phyloP scores from a whole-genome alignment of 1,140 invertebrate genomes.

The Camponotus pennsylvanicus region DNA sequence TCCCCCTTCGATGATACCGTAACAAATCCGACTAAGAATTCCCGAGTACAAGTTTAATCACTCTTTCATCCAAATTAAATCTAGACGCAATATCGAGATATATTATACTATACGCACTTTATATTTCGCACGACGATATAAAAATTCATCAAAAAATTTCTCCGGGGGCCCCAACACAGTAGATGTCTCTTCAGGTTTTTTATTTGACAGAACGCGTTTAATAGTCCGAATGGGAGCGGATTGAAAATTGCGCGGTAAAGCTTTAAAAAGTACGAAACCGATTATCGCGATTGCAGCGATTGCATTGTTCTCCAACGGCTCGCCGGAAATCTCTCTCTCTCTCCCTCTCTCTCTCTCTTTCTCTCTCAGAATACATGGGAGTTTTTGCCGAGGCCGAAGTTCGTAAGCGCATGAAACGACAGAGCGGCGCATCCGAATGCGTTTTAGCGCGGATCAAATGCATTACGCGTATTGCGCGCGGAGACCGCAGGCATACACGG shows the following conservation, averaged over 20 bases:
- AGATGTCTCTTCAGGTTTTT: neutral
- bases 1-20: constrained; percentile 41
- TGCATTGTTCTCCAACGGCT: constrained; percentile 28
- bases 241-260: constrained; percentile 5
- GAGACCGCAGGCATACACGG: constrained; percentile 73
- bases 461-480: constrained; percentile 75
- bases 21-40: constrained; percentile 49
- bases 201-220: constrained; percentile 31
- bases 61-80: constrained; percentile 28
- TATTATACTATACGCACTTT: neutral
- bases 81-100: constrained; percentile 15
- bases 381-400: constrained; percentile 58
- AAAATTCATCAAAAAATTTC: constrained; percentile 32
- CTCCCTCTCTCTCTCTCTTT: neutral
- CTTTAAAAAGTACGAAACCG: constrained; percentile 58
- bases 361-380: constrained; percentile 16
- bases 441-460: constrained; percentile 83
- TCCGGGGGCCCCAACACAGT: neutral
- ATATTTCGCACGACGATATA: neutral
- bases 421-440: constrained; percentile 78
- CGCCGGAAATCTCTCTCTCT: constrained; percentile 24
- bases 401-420: constrained; percentile 77
- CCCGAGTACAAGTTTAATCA: constrained; percentile 26
- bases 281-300: constrained; percentile 46
- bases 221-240: constrained; percentile 5